phyloP scores from a whole-genome alignment of 2,797 vertebrate genomes.

The Vespertilio murinus region DNA sequence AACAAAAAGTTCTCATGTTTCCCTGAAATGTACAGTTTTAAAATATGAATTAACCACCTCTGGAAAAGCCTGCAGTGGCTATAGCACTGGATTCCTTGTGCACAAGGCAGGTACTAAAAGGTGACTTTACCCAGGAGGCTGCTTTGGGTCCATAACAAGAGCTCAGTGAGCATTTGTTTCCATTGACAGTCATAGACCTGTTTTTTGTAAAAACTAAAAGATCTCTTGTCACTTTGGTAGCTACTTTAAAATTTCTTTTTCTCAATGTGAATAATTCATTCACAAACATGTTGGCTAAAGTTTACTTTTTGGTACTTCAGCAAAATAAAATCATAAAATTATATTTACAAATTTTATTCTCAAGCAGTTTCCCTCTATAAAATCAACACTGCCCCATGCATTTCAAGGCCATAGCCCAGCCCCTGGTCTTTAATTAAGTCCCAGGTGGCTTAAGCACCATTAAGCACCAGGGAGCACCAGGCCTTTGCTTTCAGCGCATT shows the following conservation, averaged over 20 bases:
- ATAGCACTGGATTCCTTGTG: not conserved
- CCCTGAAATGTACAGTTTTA: not conserved
- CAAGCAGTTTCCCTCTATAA: not conserved
- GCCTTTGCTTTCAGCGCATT: not conserved
- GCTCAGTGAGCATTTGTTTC: not conserved
- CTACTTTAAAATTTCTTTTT: not conserved
- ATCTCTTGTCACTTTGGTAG: not conserved
- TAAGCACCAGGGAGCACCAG: not conserved
- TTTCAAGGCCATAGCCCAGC: not conserved
- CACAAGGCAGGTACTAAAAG: not conserved
- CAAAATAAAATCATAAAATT: not conserved
- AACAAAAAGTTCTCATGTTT: not conserved
- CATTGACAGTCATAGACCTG: not conserved
- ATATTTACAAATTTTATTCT: not conserved
- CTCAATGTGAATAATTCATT: not conserved
- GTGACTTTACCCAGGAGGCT: not conserved
- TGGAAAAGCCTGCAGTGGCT: not conserved
- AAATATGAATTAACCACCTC: not conserved
- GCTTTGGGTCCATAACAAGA: not conserved
- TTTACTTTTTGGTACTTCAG: not conserved
- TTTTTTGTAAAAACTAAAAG: not conserved
- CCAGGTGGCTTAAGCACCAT: not conserved
- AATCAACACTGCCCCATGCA: not conserved
- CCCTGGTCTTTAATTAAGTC: not conserved
- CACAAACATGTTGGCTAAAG: not conserved